Percentiles rank a stretch among this genome's conserved stretches.
phyloP scores from a whole-genome alignment of 2,888 invertebrate species.

The Podabrus alpinus region DNA sequence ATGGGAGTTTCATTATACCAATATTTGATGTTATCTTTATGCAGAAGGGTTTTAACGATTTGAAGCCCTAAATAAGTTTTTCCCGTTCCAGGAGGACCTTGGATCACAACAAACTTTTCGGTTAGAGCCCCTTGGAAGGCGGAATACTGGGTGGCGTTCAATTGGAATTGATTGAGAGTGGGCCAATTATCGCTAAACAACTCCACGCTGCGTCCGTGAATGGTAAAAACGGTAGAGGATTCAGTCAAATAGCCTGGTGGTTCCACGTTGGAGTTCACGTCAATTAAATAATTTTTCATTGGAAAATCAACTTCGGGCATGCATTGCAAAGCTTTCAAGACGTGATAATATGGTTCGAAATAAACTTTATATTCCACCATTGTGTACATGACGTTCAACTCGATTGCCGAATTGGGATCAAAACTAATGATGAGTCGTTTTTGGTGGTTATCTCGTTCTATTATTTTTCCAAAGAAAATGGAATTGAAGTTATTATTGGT shows the following conservation, averaged over 20 bases:
- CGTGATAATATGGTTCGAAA: too few relatives aligned
- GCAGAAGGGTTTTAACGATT: slow-evolving; percentile 69
- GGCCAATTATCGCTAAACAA: too few relatives aligned
- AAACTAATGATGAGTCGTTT: slow-evolving; percentile 55
- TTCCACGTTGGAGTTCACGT: slow-evolving; percentile 50
- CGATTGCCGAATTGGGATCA: slow-evolving; percentile 42
- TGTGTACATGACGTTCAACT: slow-evolving; percentile 49
- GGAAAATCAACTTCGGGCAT: too few relatives aligned
- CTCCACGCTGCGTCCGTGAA: too few relatives aligned
- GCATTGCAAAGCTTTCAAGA: too few relatives aligned
- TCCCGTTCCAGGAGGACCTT: too few relatives aligned
- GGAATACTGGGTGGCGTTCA: too few relatives aligned
- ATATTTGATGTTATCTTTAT: slow-evolving; percentile 57
- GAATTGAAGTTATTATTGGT: slow-evolving; percentile 68
- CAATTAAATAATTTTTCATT: slow-evolving; percentile 69
- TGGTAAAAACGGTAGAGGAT: too few relatives aligned
- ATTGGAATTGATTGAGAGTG: too few relatives aligned
- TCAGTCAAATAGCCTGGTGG: slow-evolving; percentile 55
- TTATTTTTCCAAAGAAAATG: slow-evolving; percentile 71
- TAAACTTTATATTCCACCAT: slow-evolving; percentile 79
- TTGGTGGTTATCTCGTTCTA: slow-evolving; percentile 60
- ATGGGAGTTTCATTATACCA: slow-evolving; percentile 65
- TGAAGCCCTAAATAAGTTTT: slow-evolving; percentile 81
- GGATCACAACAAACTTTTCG: too few relatives aligned
- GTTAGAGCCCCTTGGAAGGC: too few relatives aligned